Evolutionary conservation across 1,140 invertebrate genomes (phyloP).

Genomic region (Periplaneta americana): DNA sequence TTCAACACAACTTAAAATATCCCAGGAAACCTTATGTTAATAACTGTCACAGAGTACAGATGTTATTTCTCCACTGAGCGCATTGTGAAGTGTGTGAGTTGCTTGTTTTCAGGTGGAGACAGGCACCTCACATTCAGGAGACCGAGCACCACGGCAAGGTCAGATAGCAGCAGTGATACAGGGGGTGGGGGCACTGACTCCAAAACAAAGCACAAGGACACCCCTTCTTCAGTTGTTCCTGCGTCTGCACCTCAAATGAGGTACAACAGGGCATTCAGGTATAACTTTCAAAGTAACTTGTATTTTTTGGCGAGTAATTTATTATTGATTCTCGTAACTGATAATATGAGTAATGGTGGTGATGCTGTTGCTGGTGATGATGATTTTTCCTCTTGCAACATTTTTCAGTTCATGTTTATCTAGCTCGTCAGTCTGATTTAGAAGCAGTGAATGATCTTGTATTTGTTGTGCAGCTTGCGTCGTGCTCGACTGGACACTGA

Average conservation of each 20-base stretch:
- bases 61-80: too few relatives aligned
- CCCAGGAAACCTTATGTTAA: too few relatives aligned
- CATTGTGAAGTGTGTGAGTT: too few relatives aligned
- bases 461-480: conserved; percentile 22
- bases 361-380: too few relatives aligned
- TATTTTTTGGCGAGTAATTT: too few relatives aligned
- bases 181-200: not conserved
- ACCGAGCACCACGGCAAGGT: conserved; percentile 23
- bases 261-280: conserved; percentile 43
- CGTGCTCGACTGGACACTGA: conserved; percentile 24
- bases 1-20: too few relatives aligned
- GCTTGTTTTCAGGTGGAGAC: not conserved
- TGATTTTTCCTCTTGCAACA: not conserved
- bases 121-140: not conserved
- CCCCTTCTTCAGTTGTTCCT: not conserved
- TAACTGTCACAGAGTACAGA: too few relatives aligned
- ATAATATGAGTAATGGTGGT: too few relatives aligned
- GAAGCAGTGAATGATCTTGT: too few relatives aligned
- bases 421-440: not conserved
- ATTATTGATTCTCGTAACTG: too few relatives aligned
- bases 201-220: conserved; percentile 4
- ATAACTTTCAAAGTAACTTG: conserved; percentile 14
- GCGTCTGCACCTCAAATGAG: conserved; percentile 22
- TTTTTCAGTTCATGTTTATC: not conserved
- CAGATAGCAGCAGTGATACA: conserved; percentile 33